These are phyloP conservation scores for Cisticola juncidis DNA, from an alignment of 2,113 vertebrate genomes.

Conservation along the genomic window DNA sequence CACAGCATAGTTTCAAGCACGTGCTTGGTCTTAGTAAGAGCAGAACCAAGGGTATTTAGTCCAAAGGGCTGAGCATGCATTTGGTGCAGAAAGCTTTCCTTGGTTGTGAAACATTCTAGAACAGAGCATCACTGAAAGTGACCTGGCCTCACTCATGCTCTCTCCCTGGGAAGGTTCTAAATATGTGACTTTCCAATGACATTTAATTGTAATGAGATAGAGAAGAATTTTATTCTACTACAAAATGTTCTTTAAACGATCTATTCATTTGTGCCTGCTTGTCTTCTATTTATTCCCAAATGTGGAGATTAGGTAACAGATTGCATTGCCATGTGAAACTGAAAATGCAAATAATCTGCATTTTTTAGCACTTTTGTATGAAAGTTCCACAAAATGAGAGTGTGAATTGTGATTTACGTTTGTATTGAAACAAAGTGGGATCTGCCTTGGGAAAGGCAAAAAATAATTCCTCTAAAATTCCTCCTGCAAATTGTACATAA, in stretches of 20 bases:
- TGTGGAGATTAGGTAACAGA: background rate
- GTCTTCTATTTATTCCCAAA: background rate
- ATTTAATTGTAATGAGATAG: background rate
- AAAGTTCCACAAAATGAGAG: background rate
- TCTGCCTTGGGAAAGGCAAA: background rate
- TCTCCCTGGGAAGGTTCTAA: background rate
- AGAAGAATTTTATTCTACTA: background rate
- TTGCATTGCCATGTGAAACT: background rate
- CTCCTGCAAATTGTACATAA: background rate
- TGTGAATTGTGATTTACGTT: background rate
- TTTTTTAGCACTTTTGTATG: background rate
- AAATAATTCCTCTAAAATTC: background rate
- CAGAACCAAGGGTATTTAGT: background rate
- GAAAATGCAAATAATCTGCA: constrained; percentile 7
- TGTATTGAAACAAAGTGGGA: background rate
- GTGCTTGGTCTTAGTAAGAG: background rate
- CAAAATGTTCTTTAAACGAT: background rate
- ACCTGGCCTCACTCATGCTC: background rate
- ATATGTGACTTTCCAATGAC: fast-evolving
- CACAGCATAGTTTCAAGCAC: background rate
- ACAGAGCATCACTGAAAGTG: background rate
- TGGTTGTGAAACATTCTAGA: background rate
- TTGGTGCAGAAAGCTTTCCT: background rate
- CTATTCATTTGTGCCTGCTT: background rate
- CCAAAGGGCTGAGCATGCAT: background rate